Evolutionary conservation across 2,113 vertebrate species (phyloP).

Genomic region (Urocitellus parryii): DNA sequence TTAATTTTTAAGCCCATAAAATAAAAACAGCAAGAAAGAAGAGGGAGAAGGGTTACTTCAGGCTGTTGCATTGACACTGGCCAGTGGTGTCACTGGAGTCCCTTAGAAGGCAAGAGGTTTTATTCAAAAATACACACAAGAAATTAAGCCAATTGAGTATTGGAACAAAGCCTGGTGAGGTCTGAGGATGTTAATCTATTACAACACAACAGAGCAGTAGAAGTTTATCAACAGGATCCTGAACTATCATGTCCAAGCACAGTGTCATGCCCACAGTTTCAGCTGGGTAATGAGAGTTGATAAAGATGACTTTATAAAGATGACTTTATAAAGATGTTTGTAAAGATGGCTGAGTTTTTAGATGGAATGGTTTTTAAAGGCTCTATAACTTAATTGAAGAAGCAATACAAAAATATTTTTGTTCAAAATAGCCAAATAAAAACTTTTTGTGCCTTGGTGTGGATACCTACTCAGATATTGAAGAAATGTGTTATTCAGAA

Average conservation of each 20-base stretch:
- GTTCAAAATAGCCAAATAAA: background rate
- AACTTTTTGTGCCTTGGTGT: background rate
- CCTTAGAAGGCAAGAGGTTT: background rate
- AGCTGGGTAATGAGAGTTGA: conserved; percentile 4
- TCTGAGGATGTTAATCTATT: background rate
- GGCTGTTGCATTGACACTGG: background rate
- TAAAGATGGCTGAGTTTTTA: no score
- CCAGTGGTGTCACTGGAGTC: background rate
- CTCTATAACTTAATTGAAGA: conserved; percentile 20
- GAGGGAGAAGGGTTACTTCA: background rate
- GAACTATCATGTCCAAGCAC: background rate
- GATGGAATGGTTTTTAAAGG: conserved; percentile 25
- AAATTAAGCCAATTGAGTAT: background rate
- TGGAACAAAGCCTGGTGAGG: background rate
- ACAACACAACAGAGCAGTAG: background rate
- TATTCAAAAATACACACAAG: conserved; percentile 1
- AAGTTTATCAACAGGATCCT: background rate
- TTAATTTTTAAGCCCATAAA: conserved; percentile 45
- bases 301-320: background rate
- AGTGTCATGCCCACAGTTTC: background rate
- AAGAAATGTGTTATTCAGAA: background rate
- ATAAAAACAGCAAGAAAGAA: conserved; percentile 8
- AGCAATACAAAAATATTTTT: background rate
- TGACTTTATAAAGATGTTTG: background rate
- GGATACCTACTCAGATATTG: background rate